These are phyloP conservation scores for Ophiothrix spiculata DNA, from an alignment of 35 echinoderm and acorn worm species.

Conservation along the genomic window DNA sequence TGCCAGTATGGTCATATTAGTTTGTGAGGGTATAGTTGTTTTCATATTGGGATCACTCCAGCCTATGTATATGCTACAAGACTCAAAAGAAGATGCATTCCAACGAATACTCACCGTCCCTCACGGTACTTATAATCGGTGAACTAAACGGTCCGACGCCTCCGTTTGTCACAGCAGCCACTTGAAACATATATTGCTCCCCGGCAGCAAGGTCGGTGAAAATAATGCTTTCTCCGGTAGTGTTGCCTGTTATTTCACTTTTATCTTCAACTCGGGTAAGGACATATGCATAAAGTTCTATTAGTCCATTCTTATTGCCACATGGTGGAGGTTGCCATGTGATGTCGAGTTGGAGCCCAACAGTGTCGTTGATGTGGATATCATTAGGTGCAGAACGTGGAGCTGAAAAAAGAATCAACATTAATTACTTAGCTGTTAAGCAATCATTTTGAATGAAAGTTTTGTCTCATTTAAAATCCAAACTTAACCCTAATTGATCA, in stretches of 20 bases:
- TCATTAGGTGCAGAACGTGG: background rate
- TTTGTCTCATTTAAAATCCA: too few species aligned
- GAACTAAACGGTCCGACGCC: background rate
- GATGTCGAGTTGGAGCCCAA: background rate
- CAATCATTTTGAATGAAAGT: too few species aligned
- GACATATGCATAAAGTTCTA: constrained; percentile 10
- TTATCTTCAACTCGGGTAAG: background rate
- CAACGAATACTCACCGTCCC: too few species aligned
- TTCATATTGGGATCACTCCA: too few species aligned
- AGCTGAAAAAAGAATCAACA: background rate
- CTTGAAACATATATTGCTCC: constrained; percentile 35
- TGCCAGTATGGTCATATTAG: too few species aligned
- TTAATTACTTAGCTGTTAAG: too few species aligned
- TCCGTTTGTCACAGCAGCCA: constrained; percentile 23
- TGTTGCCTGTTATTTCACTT: background rate
- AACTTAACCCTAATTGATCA: too few species aligned
- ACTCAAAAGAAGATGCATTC: too few species aligned
- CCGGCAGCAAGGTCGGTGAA: constrained; percentile 24
- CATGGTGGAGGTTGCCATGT: constrained; percentile 35
- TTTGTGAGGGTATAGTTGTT: too few species aligned
- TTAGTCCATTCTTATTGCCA: constrained; percentile 43
- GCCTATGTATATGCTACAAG: too few species aligned
- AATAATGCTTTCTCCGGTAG: background rate
- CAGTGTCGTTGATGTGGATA: background rate
- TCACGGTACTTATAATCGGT: background rate